Evolutionary conservation across 2,113 vertebrate genomes (phyloP).

Genomic region (Brachypteracias leptosomus): DNA sequence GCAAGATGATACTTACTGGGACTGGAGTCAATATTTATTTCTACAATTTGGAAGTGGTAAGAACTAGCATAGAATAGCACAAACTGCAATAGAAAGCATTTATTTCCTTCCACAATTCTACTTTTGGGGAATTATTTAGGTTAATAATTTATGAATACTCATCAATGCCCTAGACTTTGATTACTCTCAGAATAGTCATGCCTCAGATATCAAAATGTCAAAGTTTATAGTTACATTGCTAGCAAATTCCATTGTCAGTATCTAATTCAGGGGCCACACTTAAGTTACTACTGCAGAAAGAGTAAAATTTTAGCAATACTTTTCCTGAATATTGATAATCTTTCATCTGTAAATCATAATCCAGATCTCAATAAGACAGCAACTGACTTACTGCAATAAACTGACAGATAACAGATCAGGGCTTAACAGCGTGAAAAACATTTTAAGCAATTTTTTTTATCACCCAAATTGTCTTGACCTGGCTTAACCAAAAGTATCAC

Average conservation of each 20-base stretch:
- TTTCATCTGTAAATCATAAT: neutral
- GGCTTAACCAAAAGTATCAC: neutral
- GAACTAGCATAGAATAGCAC: neutral
- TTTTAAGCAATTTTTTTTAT: neutral
- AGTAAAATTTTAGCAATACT: neutral
- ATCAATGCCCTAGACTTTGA: neutral
- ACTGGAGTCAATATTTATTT: neutral
- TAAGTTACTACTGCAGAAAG: neutral
- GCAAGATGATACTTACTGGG: neutral
- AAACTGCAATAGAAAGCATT: neutral
- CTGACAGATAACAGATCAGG: neutral
- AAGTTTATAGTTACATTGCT: neutral
- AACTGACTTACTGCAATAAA: neutral
- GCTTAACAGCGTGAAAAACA: neutral
- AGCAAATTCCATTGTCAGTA: neutral
- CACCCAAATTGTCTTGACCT: neutral
- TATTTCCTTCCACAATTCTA: neutral
- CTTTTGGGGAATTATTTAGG: neutral
- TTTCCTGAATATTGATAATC: neutral
- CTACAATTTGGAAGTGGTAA: neutral
- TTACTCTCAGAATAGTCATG: neutral
- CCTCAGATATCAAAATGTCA: neutral
- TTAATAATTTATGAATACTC: neutral
- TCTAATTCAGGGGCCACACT: neutral
- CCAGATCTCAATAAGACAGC: neutral